These are phyloP conservation scores for Tolmerus cingulatus DNA, from an alignment of 2,888 invertebrate species.

Conservation along the genomic window DNA sequence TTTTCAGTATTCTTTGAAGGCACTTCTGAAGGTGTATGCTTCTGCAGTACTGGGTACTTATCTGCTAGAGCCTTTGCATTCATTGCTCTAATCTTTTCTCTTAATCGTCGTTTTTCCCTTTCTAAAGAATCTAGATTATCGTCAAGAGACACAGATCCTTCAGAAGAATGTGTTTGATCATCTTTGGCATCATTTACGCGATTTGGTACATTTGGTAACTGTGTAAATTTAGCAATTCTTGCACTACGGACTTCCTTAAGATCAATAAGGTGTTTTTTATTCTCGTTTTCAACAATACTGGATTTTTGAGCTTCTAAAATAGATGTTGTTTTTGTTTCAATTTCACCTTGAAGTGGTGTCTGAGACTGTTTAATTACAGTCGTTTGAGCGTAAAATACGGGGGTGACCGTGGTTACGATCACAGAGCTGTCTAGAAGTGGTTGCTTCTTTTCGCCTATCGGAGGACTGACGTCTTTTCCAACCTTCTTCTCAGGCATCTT, in stretches of 20 bases:
- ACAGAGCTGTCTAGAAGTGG: slow-evolving; percentile 47
- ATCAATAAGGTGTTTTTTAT: slow-evolving; percentile 49
- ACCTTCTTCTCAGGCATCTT: neutral
- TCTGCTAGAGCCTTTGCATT: slow-evolving; percentile 52
- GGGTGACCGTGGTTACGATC: slow-evolving; percentile 47
- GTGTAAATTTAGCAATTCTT: slow-evolving; percentile 59
- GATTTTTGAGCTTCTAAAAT: neutral
- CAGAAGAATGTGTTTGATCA: neutral
- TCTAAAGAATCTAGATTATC: slow-evolving; percentile 48
- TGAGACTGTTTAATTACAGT: slow-evolving; percentile 57
- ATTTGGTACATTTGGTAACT: neutral
- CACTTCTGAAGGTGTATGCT: neutral
- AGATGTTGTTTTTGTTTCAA: neutral
- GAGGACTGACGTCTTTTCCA: neutral
- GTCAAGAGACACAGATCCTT: neutral
- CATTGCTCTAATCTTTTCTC: slow-evolving; percentile 51
- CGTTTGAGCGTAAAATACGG: slow-evolving; percentile 45
- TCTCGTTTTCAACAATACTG: neutral
- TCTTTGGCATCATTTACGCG: neutral
- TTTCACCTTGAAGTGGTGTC: slow-evolving; percentile 51
- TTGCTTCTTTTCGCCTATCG: slow-evolving; percentile 26
- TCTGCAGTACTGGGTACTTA: slow-evolving; percentile 49
- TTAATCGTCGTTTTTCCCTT: slow-evolving; percentile 51
- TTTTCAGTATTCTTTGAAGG: neutral
- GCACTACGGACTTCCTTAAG: slow-evolving; percentile 59